These are phyloP conservation scores for Bombus breviceps DNA, from an alignment of 1,140 invertebrate species.

Conservation along the genomic window DNA sequence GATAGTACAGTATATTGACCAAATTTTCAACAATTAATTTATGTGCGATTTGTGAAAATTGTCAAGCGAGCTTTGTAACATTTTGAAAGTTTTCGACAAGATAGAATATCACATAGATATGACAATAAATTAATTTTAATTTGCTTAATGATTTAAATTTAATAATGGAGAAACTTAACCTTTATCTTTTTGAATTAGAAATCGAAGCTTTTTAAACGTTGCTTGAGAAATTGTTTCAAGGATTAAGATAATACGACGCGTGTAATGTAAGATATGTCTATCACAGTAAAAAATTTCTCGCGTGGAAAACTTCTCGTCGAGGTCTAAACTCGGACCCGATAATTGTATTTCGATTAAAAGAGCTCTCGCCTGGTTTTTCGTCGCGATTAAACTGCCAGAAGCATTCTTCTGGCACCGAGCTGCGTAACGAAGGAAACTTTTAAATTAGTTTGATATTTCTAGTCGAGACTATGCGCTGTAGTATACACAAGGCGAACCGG, in stretches of 20 bases:
- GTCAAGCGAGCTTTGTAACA: fast-evolving
- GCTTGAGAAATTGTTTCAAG: not conserved
- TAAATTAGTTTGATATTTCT: slow-evolving; percentile 67
- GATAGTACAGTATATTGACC: too few species aligned
- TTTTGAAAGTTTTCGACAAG: too few species aligned
- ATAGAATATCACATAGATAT: too few species aligned
- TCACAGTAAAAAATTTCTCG: not conserved
- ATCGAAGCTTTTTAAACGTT: too few species aligned
- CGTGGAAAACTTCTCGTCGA: not conserved
- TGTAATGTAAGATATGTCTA: not conserved
- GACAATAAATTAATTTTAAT: too few species aligned
- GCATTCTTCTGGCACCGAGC: slow-evolving; percentile 49
- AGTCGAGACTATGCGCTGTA: not conserved
- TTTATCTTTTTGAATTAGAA: too few species aligned
- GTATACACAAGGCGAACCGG: slow-evolving; percentile 27
- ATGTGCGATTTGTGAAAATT: too few species aligned
- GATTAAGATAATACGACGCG: not conserved
- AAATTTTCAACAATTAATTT: too few species aligned
- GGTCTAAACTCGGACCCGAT: slow-evolving; percentile 27
- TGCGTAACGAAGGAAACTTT: slow-evolving; percentile 54
- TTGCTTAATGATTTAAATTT: too few species aligned
- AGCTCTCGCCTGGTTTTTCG: slow-evolving; percentile 44
- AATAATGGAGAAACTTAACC: too few species aligned
- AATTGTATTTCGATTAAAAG: slow-evolving; percentile 58
- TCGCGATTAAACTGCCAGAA: slow-evolving; percentile 60